Evolutionary conservation across 2,113 vertebrate genomes (phyloP).

Genomic region (Antechinus stuartii): DNA sequence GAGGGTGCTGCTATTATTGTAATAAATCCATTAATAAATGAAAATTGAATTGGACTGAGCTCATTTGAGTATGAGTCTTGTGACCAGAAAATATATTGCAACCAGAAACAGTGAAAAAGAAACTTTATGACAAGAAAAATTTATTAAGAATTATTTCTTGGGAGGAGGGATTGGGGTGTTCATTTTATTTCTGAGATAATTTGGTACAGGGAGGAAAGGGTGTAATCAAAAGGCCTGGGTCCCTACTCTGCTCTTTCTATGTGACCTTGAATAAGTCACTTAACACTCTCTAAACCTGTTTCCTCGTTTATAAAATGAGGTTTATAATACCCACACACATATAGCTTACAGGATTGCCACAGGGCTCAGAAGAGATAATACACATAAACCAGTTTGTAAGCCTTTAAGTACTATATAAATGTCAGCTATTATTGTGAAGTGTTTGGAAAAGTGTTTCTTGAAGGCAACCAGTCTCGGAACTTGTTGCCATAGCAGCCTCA

Average conservation of each 20-base stretch:
- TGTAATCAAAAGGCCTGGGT: background rate
- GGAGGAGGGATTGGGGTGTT: background rate
- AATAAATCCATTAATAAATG: background rate
- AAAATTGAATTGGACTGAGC: background rate
- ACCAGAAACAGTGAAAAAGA: background rate
- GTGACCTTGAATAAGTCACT: background rate
- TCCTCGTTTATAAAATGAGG: background rate
- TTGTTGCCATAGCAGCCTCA: background rate
- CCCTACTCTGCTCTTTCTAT: background rate
- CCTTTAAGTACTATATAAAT: background rate
- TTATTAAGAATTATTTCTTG: background rate
- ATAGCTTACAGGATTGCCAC: background rate
- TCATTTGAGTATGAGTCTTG: background rate
- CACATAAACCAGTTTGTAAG: background rate
- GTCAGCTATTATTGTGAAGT: background rate
- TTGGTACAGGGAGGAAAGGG: background rate
- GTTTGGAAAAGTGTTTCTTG: slow-evolving; percentile 8
- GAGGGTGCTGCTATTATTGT: background rate
- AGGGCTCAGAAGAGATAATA: background rate
- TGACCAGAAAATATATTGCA: background rate
- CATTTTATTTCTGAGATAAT: background rate
- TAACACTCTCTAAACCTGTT: background rate
- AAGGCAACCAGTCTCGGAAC: background rate
- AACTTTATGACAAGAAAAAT: background rate
- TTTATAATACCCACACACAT: background rate